Evolutionary conservation across 2,113 vertebrate genomes (phyloP).

Genomic region (Sceloporus tristichus): DNA sequence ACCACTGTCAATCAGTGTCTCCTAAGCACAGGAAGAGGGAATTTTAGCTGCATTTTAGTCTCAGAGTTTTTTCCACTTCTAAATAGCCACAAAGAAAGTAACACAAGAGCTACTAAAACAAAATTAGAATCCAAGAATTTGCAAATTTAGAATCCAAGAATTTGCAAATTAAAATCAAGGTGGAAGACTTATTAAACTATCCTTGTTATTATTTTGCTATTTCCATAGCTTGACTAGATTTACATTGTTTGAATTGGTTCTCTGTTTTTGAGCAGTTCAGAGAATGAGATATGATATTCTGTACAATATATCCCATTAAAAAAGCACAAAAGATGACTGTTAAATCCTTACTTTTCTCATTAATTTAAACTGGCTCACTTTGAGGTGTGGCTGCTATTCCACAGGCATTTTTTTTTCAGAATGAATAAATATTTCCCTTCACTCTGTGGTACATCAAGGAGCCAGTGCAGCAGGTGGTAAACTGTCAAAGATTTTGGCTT

Average conservation of each 20-base stretch:
- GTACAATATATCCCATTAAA: conserved; percentile 6
- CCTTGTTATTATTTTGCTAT: not conserved
- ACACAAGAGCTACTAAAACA: not conserved
- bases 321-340: not conserved
- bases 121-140: not conserved
- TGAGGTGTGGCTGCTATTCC: conserved; percentile 6
- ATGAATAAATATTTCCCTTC: conserved; percentile 25
- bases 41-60: conserved; percentile 17
- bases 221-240: not conserved
- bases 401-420: conserved; percentile 7
- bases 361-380: conserved; percentile 4
- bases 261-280: not conserved
- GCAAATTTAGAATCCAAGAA: not conserved
- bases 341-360: not conserved
- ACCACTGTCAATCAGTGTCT: not conserved
- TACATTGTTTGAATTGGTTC: not conserved
- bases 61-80: not conserved
- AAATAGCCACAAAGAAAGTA: not conserved
- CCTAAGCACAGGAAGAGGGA: not conserved
- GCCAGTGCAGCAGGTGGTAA: conserved; percentile 39
- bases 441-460: conserved; percentile 33
- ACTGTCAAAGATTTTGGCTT: conserved; percentile 39
- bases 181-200: not conserved
- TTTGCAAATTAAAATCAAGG: not conserved
- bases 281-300: not conserved